phyloP scores from a whole-genome alignment of 2,113 vertebrate genomes.

The Corvus cornix region DNA sequence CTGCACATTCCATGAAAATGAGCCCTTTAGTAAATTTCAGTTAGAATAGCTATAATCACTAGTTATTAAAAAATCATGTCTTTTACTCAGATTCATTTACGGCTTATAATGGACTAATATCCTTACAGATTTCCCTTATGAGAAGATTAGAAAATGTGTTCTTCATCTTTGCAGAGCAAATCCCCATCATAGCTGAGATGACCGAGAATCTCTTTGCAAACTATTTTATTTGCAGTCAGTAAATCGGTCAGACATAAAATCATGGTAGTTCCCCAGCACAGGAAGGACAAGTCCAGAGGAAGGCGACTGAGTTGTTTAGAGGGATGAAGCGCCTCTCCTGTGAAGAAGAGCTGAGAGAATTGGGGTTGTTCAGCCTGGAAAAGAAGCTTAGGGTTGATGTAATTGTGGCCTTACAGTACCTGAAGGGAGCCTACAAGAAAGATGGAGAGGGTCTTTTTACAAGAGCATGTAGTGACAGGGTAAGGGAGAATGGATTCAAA shows the following conservation, averaged over 20 bases:
- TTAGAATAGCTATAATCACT: neutral
- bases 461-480: neutral
- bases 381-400: neutral
- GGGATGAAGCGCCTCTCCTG: neutral
- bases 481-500: neutral
- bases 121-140: neutral
- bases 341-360: neutral
- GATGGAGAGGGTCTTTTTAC: neutral
- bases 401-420: neutral
- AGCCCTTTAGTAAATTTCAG: neutral
- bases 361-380: neutral
- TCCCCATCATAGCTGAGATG: neutral
- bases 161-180: neutral
- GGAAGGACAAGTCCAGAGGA: neutral
- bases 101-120: neutral
- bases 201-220: neutral
- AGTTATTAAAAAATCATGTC: neutral
- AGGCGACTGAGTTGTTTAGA: neutral
- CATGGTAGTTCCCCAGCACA: neutral
- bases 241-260: neutral
- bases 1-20: neutral
- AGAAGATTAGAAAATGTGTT: neutral
- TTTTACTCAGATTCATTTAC: constrained; percentile 7
- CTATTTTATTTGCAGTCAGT: neutral
- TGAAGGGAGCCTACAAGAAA: neutral